A percentile compares a stretch with the other conserved stretches of the same genome.
Conservation (phyloP, 2,888 invertebrate species). For the Scaptodrosophila latifasciaeformis region DNA sequence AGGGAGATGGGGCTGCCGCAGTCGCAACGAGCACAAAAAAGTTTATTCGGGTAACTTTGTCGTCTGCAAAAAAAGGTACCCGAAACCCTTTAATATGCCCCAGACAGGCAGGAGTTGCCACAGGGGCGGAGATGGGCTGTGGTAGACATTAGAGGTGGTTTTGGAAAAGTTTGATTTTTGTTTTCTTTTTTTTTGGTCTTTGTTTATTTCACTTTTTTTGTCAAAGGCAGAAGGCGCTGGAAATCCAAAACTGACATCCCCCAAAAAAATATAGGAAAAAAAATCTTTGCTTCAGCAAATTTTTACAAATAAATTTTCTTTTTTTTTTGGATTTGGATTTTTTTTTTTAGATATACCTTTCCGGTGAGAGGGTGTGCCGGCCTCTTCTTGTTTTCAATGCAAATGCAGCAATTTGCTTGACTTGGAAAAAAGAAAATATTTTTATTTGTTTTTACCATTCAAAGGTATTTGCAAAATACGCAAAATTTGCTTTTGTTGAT, state of each 20-base stretch:
- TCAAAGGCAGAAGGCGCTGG: slow-evolving; percentile 2
- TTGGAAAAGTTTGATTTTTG: background rate
- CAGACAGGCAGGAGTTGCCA: too few relatives aligned
- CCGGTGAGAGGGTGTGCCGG: too few relatives aligned
- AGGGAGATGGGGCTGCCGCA: slow-evolving; percentile 20
- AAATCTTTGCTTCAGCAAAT: background rate
- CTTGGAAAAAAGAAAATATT: too few relatives aligned
- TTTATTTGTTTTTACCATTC: slow-evolving; percentile 28
- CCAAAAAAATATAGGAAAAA: background rate
- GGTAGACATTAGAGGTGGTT: slow-evolving; percentile 8
- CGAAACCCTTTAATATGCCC: slow-evolving; percentile 40
- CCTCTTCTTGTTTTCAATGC: too few relatives aligned
- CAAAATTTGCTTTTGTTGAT: slow-evolving; percentile 28
- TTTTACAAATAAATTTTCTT: background rate
- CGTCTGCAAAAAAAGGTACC: slow-evolving; percentile 16
- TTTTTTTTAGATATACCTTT: background rate
- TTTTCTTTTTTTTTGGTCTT: background rate
- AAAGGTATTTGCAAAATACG: slow-evolving; percentile 16
- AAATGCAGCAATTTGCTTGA: too few relatives aligned
- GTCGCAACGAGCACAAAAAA: slow-evolving; percentile 27
- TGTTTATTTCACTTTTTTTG: slow-evolving; percentile 1
- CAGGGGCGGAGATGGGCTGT: background rate
- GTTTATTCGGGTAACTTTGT: slow-evolving; percentile 40
- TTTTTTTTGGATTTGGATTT: background rate
- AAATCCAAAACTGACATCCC: slow-evolving; percentile 1